phyloP scores from a whole-genome alignment of 2,113 vertebrate genomes.

The Crotalus helleri region DNA sequence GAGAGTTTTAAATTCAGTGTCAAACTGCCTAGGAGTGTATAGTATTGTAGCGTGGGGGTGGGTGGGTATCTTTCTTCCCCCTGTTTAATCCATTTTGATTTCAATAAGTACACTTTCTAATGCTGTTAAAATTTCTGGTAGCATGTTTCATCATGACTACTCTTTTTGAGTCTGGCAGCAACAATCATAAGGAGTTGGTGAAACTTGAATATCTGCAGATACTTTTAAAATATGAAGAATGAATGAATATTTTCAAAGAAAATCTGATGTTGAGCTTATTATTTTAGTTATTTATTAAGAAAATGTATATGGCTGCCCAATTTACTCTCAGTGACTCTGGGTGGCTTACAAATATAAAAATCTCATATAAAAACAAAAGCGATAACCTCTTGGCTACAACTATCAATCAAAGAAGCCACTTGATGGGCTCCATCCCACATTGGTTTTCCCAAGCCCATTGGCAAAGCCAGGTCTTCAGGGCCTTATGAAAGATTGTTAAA shows the following conservation, averaged over 20 bases:
- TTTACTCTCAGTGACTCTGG: not conserved
- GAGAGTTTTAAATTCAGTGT: slow-evolving; percentile 25
- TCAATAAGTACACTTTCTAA: slow-evolving; percentile 19
- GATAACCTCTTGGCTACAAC: not conserved
- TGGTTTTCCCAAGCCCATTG: not conserved
- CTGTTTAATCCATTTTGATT: slow-evolving; percentile 21
- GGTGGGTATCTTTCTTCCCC: not conserved
- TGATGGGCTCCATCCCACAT: not conserved
- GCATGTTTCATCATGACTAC: slow-evolving; percentile 9
- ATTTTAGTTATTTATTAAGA: not conserved
- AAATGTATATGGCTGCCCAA: not conserved
- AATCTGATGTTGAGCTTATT: not conserved
- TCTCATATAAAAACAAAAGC: too few relatives aligned
- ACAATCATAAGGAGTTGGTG: not conserved
- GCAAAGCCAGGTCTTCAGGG: not conserved
- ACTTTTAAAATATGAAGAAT: not conserved
- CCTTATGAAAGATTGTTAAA: not conserved
- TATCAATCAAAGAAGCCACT: not conserved
- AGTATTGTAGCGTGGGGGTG: not conserved
- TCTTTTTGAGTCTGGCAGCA: not conserved
- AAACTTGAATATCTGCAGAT: not conserved
- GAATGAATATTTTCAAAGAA: slow-evolving; percentile 4
- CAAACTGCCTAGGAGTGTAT: not conserved
- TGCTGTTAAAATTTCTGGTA: not conserved
- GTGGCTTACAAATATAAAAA: too few relatives aligned